These are phyloP conservation scores for Loxodonta africana DNA, from an alignment of 2,113 vertebrate species.

Conservation along the genomic window DNA sequence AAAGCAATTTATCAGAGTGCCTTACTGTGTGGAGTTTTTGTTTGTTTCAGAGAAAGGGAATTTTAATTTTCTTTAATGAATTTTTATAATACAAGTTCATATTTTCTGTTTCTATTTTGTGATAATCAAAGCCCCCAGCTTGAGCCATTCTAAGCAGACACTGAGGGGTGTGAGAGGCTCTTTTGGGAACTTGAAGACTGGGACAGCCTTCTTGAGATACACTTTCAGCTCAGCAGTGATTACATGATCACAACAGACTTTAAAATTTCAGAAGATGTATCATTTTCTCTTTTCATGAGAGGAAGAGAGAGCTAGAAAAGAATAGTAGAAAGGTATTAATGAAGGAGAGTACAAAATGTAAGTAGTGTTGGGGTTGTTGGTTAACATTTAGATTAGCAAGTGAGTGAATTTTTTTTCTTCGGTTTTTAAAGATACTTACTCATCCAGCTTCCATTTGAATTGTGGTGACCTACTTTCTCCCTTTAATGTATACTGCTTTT, in stretches of 20 bases:
- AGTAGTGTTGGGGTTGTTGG: background rate
- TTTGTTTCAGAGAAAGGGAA: background rate
- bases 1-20: background rate
- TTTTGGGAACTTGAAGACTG: background rate
- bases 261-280: background rate
- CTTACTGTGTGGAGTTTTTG: background rate
- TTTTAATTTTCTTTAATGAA: background rate
- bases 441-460: conserved; percentile 46
- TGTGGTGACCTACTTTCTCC: conserved; percentile 61
- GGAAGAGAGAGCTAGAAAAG: background rate
- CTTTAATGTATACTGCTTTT: conserved; percentile 10
- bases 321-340: background rate
- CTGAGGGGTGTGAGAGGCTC: background rate
- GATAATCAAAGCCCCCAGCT: background rate
- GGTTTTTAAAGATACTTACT: conserved; percentile 48
- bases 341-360: conserved; percentile 1
- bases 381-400: conserved; percentile 32
- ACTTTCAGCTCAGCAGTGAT: background rate
- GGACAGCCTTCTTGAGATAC: background rate
- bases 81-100: background rate
- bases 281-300: background rate
- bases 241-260: background rate
- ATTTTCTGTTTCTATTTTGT: background rate
- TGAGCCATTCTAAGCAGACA: background rate
- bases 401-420: conserved; percentile 33